phyloP scores from a whole-genome alignment of 2,888 invertebrate genomes.

The Hybos culiciformis region DNA sequence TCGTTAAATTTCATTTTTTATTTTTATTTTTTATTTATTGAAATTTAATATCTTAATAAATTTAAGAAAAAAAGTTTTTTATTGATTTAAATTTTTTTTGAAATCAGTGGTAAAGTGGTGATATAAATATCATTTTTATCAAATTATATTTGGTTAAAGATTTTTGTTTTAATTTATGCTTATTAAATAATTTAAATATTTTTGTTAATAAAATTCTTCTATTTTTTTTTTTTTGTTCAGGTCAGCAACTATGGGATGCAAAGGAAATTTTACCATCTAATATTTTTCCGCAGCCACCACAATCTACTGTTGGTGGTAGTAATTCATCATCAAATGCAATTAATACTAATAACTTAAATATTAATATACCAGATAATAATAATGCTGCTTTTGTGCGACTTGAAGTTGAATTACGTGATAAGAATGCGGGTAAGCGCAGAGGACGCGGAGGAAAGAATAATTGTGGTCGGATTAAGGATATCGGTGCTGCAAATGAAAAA shows the following conservation, averaged over 20 bases:
- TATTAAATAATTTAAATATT: neutral
- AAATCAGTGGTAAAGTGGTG: too few species aligned
- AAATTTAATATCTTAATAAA: too few species aligned
- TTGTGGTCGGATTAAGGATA: slow-evolving; percentile 26
- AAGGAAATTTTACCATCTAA: slow-evolving; percentile 17
- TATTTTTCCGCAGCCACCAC: slow-evolving; percentile 9
- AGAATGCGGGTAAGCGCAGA: slow-evolving; percentile 35
- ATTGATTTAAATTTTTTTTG: too few species aligned
- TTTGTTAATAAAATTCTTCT: too few species aligned
- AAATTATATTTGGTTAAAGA: neutral
- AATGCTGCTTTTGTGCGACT: slow-evolving; percentile 35
- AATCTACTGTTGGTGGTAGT: slow-evolving; percentile 6
- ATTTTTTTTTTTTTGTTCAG: slow-evolving; percentile 6
- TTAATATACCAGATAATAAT: slow-evolving; percentile 34
- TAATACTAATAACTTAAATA: slow-evolving; percentile 33
- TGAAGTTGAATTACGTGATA: slow-evolving; percentile 37
- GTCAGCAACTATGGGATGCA: slow-evolving; percentile 13
- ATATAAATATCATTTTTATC: neutral
- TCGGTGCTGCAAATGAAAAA: slow-evolving; percentile 14
- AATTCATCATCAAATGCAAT: neutral
- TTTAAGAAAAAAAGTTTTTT: too few species aligned
- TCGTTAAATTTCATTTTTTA: too few species aligned
- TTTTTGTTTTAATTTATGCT: neutral
- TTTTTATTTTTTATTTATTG: too few species aligned
- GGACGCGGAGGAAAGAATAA: slow-evolving; percentile 30